Conservation (phyloP, 2,888 invertebrate genomes). For the Sylvicola cinctus region DNA sequence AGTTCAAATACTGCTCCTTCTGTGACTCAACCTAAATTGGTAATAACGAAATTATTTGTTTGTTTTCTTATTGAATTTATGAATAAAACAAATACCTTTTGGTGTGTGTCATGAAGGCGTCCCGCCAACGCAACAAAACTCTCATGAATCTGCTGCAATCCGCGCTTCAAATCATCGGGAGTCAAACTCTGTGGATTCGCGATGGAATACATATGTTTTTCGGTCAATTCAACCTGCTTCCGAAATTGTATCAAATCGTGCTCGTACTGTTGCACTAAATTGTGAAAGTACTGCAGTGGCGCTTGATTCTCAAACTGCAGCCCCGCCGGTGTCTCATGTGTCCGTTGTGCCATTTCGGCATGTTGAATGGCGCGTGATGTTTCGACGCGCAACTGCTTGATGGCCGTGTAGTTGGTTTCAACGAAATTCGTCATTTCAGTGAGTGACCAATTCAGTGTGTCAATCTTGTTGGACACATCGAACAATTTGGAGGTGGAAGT, state of each 20-base stretch:
- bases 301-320: slow-evolving; percentile 56
- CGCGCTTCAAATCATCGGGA: slow-evolving; percentile 54
- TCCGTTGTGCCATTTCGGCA: slow-evolving; percentile 58
- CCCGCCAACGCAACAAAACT: slow-evolving; percentile 76
- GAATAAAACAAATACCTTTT: slow-evolving; percentile 18
- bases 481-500: slow-evolving; percentile 28
- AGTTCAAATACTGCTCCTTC: slow-evolving; percentile 67
- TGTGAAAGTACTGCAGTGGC: slow-evolving; percentile 48
- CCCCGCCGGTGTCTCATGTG: slow-evolving; percentile 53
- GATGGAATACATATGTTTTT: slow-evolving; percentile 46
- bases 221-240: slow-evolving; percentile 49
- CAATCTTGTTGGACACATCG: slow-evolving; percentile 16
- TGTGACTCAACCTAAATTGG: slow-evolving; percentile 44
- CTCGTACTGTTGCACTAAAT: slow-evolving; percentile 47
- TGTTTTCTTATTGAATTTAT: not conserved
- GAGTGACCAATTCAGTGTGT: slow-evolving; percentile 17
- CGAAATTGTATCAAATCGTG: slow-evolving; percentile 43
- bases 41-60: slow-evolving; percentile 2
- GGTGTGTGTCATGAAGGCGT: slow-evolving; percentile 60
- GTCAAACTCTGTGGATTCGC: slow-evolving; percentile 37
- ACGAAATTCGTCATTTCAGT: slow-evolving; percentile 21
- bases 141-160: slow-evolving; percentile 66
- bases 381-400: slow-evolving; percentile 37
- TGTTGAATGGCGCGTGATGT: slow-evolving; percentile 51
- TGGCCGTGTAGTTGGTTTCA: slow-evolving; percentile 21